These are phyloP conservation scores for Tragelaphus strepsiceros DNA, from an alignment of 2,113 vertebrate species.

Conservation along the genomic window DNA sequence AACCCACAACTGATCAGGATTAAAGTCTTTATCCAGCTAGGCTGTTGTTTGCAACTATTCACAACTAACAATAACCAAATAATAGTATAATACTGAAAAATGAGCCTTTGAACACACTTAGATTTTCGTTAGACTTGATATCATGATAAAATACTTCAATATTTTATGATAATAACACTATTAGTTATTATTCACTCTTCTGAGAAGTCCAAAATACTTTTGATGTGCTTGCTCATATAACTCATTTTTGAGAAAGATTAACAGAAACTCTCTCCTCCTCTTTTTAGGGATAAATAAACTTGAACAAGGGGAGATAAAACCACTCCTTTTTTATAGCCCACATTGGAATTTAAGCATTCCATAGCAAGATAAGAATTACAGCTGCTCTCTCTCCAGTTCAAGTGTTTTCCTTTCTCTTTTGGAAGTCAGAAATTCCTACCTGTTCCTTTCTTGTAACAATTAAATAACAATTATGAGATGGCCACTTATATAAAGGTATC, in stretches of 20 bases:
- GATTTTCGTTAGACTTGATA: neutral
- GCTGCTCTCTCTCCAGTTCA: neutral
- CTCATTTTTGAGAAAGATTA: neutral
- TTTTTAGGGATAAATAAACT: neutral
- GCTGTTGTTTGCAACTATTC: neutral
- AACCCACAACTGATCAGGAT: neutral
- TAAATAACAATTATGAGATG: neutral
- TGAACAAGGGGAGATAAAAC: constrained; percentile 5
- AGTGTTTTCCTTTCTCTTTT: neutral
- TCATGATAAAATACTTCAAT: neutral
- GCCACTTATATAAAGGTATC: neutral
- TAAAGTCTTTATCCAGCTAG: neutral
- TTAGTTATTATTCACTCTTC: neutral
- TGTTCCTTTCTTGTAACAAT: neutral
- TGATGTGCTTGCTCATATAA: neutral
- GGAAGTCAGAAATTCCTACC: neutral
- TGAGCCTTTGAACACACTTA: neutral
- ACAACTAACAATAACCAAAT: neutral
- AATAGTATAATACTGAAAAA: neutral
- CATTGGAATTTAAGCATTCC: neutral
- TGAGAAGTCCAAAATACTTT: neutral
- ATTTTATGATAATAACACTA: neutral
- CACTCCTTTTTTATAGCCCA: neutral
- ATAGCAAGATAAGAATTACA: neutral
- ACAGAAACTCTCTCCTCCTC: neutral